Base-by-base conservation (phyloP, 2,888 invertebrate species). In the Euplexia lucipara region DNA sequence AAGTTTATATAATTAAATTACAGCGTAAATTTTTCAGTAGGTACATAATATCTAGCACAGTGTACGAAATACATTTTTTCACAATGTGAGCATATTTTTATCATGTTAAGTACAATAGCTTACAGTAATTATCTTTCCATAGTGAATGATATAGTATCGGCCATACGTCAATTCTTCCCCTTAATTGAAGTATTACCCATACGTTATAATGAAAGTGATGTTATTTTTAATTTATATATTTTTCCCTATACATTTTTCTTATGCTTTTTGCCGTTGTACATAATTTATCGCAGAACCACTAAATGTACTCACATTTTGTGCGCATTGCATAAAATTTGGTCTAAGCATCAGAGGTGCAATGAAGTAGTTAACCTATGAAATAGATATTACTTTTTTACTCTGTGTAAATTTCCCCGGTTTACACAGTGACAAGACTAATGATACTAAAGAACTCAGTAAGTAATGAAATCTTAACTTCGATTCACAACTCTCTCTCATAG, bases 361-460 rank as follows among this genome's bases (percentile, higher is more conserved):
- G 82, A 89, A 88, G 80, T 67, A 26, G 26, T 26, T 26, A 58
- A 88, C 88, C 86, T 90, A 89, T 59, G 57, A 65, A 75, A 64
- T 86, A 86, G 83, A 78, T 44, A 52, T 70, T 68, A 68, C 54
- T 34, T 65, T 48, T 57, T 64, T 59, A 60, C 14, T 69, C 79
- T 91, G 94, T 95, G 95, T 95, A 95, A 95, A 95, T 89, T 95
- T 95, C 95, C 95, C 95, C 95, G 72, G 77, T 91, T 95, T 94
- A 95, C 95, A 95, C 94, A 91, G 84, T 72, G 68, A 70, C 54
- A 74, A 86, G 79, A 84, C 83, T 88, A 87, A 87, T 70, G 73
- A 81, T 76, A 84, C 81, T 87, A 88, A 69, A 83, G 73, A 83
- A 88, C 70, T 78, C 82, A 83, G 78, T 75, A 74, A 73, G 72